Conservation (phyloP, 2,797 vertebrate genomes). For the Molossus alvarezi region DNA sequence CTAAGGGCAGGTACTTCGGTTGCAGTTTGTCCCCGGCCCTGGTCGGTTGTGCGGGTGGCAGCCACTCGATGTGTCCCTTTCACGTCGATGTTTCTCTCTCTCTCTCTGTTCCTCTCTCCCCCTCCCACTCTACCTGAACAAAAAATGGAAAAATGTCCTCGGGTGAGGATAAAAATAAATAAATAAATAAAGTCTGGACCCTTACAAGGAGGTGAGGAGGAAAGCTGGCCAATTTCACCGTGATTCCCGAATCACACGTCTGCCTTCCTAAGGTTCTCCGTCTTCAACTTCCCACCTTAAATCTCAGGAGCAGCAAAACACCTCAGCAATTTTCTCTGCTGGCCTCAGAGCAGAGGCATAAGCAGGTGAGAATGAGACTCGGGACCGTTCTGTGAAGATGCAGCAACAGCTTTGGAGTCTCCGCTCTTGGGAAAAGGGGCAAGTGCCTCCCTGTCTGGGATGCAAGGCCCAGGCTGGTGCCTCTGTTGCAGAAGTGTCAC, state of each 20-base stretch:
- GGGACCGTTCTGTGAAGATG: neutral
- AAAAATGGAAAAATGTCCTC: too few species aligned
- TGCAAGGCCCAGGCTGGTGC: neutral
- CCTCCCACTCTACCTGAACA: too few species aligned
- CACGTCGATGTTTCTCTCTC: too few species aligned
- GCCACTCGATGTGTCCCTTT: too few species aligned
- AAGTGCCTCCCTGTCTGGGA: neutral
- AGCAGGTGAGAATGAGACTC: constrained; percentile 42
- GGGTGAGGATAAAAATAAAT: too few species aligned
- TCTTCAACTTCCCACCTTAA: constrained; percentile 43
- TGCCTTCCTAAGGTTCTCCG: neutral
- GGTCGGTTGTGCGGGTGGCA: too few species aligned
- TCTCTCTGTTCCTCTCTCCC: too few species aligned
- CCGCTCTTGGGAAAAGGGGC: neutral
- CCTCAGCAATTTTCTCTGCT: constrained; percentile 54
- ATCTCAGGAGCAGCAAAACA: constrained; percentile 20
- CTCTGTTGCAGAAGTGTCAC: neutral
- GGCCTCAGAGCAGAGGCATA: neutral
- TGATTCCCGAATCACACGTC: neutral
- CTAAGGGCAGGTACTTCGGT: too few species aligned
- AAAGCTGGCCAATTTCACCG: neutral
- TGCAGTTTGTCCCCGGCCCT: too few species aligned
- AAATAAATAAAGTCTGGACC: neutral
- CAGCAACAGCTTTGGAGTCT: neutral
- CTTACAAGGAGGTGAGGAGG: neutral